A percentile compares a stretch with the other conserved stretches of the same genome.
These are phyloP conservation scores for Phyto melanocephala DNA, from an alignment of 2,888 invertebrate genomes.

Conservation along the genomic window DNA sequence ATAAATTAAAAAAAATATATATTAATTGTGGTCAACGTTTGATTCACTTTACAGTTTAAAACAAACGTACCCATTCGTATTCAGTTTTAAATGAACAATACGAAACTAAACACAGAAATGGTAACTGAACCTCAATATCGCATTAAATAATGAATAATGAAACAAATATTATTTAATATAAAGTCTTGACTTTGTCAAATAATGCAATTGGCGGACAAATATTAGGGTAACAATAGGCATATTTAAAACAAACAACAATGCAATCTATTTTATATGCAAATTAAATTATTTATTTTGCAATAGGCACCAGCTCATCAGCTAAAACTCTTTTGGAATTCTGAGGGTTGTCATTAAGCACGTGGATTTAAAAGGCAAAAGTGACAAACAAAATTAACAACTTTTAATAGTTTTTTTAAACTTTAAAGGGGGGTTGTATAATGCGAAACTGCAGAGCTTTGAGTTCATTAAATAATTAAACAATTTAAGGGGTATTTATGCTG, in stretches of 20 bases:
- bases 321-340: constrained; percentile 31
- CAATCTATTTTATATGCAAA: constrained; percentile 45
- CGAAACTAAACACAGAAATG: not conserved
- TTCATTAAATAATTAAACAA: not conserved
- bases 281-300: not conserved
- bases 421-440: not conserved
- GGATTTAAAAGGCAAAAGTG: not conserved
- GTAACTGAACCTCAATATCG: constrained; percentile 50
- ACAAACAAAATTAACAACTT: not conserved
- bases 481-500: too few relatives aligned
- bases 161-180: not conserved
- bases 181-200: constrained; percentile 30
- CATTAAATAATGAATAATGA: constrained; percentile 31
- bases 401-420: not conserved
- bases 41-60: not conserved
- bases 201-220: not conserved
- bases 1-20: not conserved
- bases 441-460: not conserved
- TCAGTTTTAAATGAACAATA: not conserved
- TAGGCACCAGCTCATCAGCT: constrained; percentile 17
- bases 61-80: constrained; percentile 12
- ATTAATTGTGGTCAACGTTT: not conserved
- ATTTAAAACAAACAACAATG: constrained; percentile 15
- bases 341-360: constrained; percentile 20
- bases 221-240: not conserved